These are phyloP conservation scores for Pyrgilauda ruficollis DNA, from an alignment of 2,113 vertebrate genomes.

Conservation along the genomic window DNA sequence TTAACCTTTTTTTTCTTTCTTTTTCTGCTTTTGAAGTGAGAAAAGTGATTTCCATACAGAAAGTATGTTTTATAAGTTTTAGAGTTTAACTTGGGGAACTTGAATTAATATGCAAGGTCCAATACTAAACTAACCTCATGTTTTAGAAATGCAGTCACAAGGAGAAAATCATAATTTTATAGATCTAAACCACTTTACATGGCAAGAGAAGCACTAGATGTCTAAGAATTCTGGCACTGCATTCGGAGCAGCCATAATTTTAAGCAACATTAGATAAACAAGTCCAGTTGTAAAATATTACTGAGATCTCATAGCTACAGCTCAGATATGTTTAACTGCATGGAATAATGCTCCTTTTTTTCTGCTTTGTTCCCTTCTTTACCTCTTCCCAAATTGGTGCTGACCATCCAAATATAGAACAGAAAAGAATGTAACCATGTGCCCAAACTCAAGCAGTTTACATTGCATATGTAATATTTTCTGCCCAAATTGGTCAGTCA, in stretches of 20 bases:
- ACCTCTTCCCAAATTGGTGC: not conserved
- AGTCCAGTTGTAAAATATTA: not conserved
- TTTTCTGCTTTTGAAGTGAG: not conserved
- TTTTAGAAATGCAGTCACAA: not conserved
- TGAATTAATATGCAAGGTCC: not conserved
- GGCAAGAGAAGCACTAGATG: not conserved
- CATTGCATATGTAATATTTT: not conserved
- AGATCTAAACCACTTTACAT: not conserved
- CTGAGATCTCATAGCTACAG: not conserved
- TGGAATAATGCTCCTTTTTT: not conserved
- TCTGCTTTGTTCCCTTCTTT: not conserved
- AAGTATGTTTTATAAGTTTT: not conserved
- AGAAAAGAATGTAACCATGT: not conserved
- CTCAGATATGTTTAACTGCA: not conserved
- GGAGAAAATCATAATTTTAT: not conserved
- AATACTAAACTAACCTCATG: not conserved
- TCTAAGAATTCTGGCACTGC: not conserved
- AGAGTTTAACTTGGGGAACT: not conserved
- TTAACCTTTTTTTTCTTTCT: constrained; percentile 59
- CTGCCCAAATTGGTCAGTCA: not conserved
- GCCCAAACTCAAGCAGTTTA: not conserved
- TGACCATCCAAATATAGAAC: not conserved
- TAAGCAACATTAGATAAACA: not conserved
- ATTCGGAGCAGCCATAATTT: not conserved
- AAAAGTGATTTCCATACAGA: not conserved